Conservation (phyloP, 2,888 invertebrate genomes). For the Thereva unica region DNA sequence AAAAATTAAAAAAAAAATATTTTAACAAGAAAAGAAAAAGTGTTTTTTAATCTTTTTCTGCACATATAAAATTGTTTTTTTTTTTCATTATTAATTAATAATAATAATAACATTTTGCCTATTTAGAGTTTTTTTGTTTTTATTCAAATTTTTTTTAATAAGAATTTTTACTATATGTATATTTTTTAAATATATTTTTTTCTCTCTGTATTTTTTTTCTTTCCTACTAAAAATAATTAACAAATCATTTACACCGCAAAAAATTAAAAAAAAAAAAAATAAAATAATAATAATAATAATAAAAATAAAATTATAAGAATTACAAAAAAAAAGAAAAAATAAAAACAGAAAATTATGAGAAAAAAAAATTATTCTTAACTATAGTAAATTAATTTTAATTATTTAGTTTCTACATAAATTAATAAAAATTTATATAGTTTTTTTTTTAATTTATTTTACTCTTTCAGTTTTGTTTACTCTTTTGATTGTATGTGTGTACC, state of each 20-base stretch:
- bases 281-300: slow-evolving; percentile 16
- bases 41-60: background rate
- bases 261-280: slow-evolving; percentile 29
- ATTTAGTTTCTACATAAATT: background rate
- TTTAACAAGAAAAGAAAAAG: slow-evolving; percentile 37
- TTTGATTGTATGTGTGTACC: background rate
- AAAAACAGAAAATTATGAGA: slow-evolving; percentile 9
- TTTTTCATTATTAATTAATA: slow-evolving; percentile 17
- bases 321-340: background rate
- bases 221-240: slow-evolving; percentile 42
- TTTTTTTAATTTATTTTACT: background rate
- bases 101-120: slow-evolving; percentile 36
- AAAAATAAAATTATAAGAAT: background rate
- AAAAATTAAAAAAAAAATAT: slow-evolving; percentile 37
- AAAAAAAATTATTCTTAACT: background rate
- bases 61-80: background rate
- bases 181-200: slow-evolving; percentile 14
- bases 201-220: slow-evolving; percentile 29
- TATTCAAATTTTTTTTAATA: slow-evolving; percentile 21
- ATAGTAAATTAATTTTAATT: background rate
- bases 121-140: slow-evolving; percentile 17
- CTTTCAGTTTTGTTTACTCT: background rate
- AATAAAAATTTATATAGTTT: background rate
- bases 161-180: background rate
- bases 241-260: slow-evolving; percentile 43